Evolutionary conservation across 2,797 vertebrate species (phyloP).

Genomic region (Macroramphosus scolopax): DNA sequence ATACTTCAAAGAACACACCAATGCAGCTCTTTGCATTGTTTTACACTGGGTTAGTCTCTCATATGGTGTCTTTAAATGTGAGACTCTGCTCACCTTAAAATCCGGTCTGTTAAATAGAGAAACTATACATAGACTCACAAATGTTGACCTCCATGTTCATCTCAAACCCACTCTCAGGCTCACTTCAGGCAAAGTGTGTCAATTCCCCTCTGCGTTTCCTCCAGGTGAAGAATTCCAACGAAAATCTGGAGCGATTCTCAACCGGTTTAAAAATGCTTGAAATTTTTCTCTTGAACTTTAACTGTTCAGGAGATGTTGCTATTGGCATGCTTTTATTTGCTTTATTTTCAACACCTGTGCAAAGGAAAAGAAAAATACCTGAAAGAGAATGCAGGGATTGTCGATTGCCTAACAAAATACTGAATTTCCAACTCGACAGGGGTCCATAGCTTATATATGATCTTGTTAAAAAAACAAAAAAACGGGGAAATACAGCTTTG

Average conservation of each 20-base stretch:
- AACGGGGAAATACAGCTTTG: constrained; percentile 54
- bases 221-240: constrained; percentile 69
- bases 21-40: constrained; percentile 1
- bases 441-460: constrained; percentile 44
- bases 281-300: constrained; percentile 74
- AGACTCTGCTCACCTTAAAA: constrained; percentile 18
- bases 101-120: constrained; percentile 21
- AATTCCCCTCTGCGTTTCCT: constrained; percentile 70
- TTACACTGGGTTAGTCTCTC: background rate
- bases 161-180: constrained; percentile 55
- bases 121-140: constrained; percentile 38
- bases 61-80: constrained; percentile 21
- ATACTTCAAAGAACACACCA: background rate
- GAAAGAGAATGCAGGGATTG: constrained; percentile 35
- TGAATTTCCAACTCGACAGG: constrained; percentile 36
- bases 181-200: constrained; percentile 62
- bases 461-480: too few relatives aligned
- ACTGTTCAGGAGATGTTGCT: constrained; percentile 61
- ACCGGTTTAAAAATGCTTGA: constrained; percentile 74
- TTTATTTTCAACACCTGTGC: constrained; percentile 57
- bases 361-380: constrained; percentile 56
- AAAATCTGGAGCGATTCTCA: constrained; percentile 70
- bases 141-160: constrained; percentile 58
- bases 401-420: constrained; percentile 57
- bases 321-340: constrained; percentile 55